These are phyloP conservation scores for Peromyscus nudipes DNA, from an alignment of 2,797 vertebrate genomes.

Conservation along the genomic window DNA sequence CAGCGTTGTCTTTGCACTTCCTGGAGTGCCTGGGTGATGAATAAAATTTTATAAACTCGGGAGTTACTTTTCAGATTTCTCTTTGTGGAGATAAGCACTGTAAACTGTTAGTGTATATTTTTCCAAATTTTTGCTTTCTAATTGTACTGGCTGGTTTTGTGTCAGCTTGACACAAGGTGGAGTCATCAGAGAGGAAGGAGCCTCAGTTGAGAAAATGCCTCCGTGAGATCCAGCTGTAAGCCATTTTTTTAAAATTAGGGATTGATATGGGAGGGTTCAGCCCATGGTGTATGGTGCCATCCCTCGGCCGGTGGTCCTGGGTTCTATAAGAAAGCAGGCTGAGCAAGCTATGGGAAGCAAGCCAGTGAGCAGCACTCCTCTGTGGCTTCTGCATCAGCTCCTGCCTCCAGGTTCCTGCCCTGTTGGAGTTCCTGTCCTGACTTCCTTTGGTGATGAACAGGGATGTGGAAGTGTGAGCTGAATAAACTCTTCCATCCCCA, in stretches of 20 bases:
- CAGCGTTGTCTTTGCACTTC: too few relatives aligned
- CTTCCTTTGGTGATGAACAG: not conserved
- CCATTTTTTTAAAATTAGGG: not conserved
- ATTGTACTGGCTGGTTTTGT: not conserved
- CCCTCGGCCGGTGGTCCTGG: not conserved
- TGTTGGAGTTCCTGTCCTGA: not conserved
- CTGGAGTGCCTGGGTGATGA: not conserved
- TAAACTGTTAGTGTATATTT: not conserved
- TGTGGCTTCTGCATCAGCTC: not conserved
- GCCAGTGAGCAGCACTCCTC: not conserved
- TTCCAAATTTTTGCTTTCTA: constrained; percentile 6
- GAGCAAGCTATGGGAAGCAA: not conserved
- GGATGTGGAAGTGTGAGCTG: not conserved
- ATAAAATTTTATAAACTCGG: not conserved
- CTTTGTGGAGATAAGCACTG: not conserved
- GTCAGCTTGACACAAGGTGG: not conserved
- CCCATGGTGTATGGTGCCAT: not conserved
- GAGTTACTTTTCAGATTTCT: not conserved
- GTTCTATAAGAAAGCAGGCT: not conserved
- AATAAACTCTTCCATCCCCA: not conserved
- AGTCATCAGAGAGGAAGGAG: not conserved
- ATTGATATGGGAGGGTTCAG: not conserved
- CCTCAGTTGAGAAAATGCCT: not conserved
- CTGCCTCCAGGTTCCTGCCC: not conserved
- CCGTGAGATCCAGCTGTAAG: not conserved